Percentiles rank a stretch among this genome's conserved stretches.
Evolutionary conservation across 2,113 vertebrate species (phyloP).

Genomic region (Bungarus multicinctus): DNA sequence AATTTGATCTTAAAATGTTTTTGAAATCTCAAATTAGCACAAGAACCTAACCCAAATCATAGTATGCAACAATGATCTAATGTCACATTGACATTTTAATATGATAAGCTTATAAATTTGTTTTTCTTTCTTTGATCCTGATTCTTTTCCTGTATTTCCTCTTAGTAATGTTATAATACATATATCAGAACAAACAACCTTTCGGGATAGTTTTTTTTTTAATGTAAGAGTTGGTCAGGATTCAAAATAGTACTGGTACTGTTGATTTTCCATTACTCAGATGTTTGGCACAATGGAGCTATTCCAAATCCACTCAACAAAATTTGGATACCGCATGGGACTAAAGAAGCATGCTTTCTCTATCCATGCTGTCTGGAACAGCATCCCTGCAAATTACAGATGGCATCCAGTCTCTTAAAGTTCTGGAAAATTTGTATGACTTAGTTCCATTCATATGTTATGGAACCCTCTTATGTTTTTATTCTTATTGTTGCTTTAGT

Average conservation of each 20-base stretch:
- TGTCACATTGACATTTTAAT: neutral
- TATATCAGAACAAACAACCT: neutral
- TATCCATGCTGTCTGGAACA: neutral
- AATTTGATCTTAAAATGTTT: neutral
- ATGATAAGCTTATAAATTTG: neutral
- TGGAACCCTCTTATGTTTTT: neutral
- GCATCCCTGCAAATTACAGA: neutral
- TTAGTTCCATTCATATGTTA: neutral
- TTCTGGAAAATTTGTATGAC: neutral
- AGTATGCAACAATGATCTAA: neutral
- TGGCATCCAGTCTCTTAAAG: neutral
- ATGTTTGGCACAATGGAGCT: neutral
- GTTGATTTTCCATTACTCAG: neutral
- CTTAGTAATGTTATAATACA: neutral
- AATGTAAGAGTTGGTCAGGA: neutral
- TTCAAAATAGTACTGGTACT: neutral
- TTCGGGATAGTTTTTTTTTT: neutral
- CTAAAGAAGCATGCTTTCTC: neutral
- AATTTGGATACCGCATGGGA: neutral
- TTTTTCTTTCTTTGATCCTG: neutral
- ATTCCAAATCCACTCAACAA: neutral
- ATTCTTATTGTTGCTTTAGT: neutral
- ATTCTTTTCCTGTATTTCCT: neutral
- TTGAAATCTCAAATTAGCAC: neutral
- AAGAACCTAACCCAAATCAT: neutral